Conservation (phyloP, 64 coral and sea anemone genomes). For the Montipora foliosa region DNA sequence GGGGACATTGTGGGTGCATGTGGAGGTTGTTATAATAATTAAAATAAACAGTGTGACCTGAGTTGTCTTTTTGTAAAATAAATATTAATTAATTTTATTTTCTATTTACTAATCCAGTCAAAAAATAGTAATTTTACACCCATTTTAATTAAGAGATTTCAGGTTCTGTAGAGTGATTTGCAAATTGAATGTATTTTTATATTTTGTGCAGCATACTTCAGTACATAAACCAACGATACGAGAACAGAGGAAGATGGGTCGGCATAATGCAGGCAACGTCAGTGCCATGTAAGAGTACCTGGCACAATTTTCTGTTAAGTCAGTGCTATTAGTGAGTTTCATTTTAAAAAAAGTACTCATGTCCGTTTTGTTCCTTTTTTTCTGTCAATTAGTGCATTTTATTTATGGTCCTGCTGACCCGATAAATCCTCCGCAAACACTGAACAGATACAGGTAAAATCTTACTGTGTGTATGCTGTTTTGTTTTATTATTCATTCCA, state of each 20-base stretch:
- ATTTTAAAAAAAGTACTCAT: background rate
- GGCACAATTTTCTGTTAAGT: too few relatives aligned
- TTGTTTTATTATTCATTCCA: background rate
- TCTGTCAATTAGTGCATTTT: conserved; percentile 66
- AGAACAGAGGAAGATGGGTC: conserved; percentile 85
- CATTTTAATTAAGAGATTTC: too few relatives aligned
- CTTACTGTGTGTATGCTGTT: background rate
- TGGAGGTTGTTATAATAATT: too few relatives aligned
- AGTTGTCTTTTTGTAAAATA: background rate
- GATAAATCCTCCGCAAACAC: conserved; percentile 81
- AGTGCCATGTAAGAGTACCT: conserved; percentile 61
- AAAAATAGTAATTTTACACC: too few relatives aligned
- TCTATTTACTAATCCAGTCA: too few relatives aligned
- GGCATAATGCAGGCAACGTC: conserved; percentile 67
- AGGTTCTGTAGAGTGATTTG: background rate
- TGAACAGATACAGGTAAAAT: conserved; percentile 84
- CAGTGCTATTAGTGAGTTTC: too few relatives aligned
- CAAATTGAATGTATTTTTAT: background rate
- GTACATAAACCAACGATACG: conserved; percentile 71
- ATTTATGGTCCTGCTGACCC: conserved; percentile 93
- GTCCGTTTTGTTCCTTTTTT: background rate
- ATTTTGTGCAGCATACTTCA: conserved; percentile 71
- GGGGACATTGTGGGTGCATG: too few relatives aligned
- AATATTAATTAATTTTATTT: too few relatives aligned
- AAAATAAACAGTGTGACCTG: background rate